These are phyloP conservation scores for Deroptyus accipitrinus DNA, from an alignment of 2,113 vertebrate species.

Conservation along the genomic window DNA sequence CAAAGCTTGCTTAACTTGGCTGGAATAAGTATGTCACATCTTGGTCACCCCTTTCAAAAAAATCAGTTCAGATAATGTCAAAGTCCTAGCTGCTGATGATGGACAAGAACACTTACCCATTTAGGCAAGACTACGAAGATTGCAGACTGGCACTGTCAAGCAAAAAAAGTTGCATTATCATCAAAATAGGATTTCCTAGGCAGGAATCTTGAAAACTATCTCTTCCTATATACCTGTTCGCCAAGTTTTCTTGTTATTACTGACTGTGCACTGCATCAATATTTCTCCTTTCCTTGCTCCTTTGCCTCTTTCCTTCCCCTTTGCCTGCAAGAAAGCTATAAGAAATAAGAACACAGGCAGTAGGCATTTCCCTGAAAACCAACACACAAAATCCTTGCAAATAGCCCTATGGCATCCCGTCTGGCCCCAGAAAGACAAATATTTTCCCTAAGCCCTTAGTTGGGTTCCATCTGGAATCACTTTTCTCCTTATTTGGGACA, in stretches of 20 bases:
- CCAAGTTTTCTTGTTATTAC: not conserved
- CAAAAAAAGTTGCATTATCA: not conserved
- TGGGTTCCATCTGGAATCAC: not conserved
- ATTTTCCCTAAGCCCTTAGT: not conserved
- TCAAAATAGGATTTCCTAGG: not conserved
- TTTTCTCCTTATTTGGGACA: not conserved
- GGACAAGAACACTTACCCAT: not conserved
- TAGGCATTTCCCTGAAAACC: not conserved
- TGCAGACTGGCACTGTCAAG: not conserved
- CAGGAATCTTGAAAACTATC: not conserved
- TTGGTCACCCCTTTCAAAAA: not conserved
- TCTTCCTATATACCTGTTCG: not conserved
- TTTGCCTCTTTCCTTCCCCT: not conserved
- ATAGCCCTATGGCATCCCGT: not conserved
- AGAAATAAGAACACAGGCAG: not conserved
- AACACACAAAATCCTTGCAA: not conserved
- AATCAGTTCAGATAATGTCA: not conserved
- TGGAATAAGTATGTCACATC: not conserved
- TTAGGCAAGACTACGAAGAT: not conserved
- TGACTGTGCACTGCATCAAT: not conserved
- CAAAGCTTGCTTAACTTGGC: not conserved
- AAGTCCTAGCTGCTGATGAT: not conserved
- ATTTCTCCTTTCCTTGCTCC: not conserved
- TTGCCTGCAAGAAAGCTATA: not conserved
- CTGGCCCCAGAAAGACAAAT: not conserved